Base-by-base conservation (phyloP, 2,113 vertebrate genomes). In the Rhizomys pruinosus region DNA sequence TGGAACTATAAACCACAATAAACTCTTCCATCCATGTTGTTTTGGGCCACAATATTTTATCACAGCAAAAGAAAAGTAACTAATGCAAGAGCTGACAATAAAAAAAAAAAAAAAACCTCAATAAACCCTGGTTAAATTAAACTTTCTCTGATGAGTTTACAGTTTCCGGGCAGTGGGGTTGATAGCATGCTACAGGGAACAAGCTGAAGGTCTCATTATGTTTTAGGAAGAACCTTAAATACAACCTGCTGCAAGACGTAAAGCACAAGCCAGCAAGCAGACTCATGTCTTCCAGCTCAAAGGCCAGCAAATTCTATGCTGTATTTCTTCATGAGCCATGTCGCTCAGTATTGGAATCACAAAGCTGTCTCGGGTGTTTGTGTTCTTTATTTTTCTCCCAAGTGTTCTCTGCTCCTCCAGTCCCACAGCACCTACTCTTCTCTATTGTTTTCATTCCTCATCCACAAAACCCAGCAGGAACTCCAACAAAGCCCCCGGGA, bases 381-480 rank as follows among this genome's bases (percentile, higher is more conserved):
- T 34, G 12, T 1, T 52, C 23, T 87, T 82, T 76, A 22, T 61
- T 87, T 88, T 95, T 81, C 13, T 79, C 86, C 66, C 52, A 16
- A 17, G 9, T 15, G 44, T 32, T 87, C 39, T 61, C 44, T 68
- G 22, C 6, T 85, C 11, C 10, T 37, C 44, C 17, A 42, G 37
- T 72, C 44, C 86, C 61, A 34, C 0, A 32, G 59, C 27, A 76
- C 39, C 57, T 71, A 74, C 85, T 87, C 74, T 90, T 79, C 80
- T 84, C 23, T 57, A 61, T 1, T 5, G 37, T 73, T 84, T 74
- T 20, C 80, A 39, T 92, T 88, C 64, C 23, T 15, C 57, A 22
- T 7, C 39, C 37, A 73, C 12, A 93, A 88, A 95, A 73, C 84
- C 27, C 76, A 77, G 23, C 1, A 55, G 85, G 89, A 95, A 92